phyloP scores from a whole-genome alignment of 2,113 vertebrate species.

The Phaetusa simplex region DNA sequence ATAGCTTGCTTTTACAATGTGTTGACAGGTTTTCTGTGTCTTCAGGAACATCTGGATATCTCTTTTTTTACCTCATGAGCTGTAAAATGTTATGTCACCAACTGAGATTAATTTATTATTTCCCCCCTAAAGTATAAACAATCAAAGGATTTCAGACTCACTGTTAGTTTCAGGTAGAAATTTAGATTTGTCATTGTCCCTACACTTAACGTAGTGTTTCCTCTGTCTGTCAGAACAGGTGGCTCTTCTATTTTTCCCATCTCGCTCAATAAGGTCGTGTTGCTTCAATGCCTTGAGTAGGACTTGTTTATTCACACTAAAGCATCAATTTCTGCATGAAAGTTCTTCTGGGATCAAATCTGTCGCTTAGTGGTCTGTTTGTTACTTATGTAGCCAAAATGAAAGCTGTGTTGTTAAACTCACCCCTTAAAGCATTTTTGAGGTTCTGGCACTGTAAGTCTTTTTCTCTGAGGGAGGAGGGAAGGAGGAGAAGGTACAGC shows the following conservation, averaged over 20 bases:
- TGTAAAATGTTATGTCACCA: background rate
- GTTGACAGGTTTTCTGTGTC: background rate
- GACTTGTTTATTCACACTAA: background rate
- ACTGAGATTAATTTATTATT: background rate
- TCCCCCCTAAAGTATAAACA: accelerated
- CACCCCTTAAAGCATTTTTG: background rate
- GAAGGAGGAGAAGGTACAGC: background rate
- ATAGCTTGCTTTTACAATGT: background rate
- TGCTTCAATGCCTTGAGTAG: background rate
- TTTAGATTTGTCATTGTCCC: background rate
- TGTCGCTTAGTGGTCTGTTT: background rate
- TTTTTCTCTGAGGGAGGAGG: background rate
- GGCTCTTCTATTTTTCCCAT: background rate
- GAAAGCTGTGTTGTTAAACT: background rate
- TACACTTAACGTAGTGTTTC: background rate
- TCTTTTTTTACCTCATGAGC: background rate
- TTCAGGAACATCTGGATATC: background rate
- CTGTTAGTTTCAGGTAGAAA: background rate
- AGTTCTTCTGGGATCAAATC: background rate
- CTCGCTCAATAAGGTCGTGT: background rate
- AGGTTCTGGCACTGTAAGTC: background rate
- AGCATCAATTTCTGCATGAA: background rate
- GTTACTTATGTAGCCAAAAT: background rate
- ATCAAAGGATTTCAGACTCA: background rate
- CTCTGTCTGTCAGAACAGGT: background rate